Evolutionary conservation across 1,140 invertebrate genomes (phyloP).

Genomic region (Trichonephila clavata): DNA sequence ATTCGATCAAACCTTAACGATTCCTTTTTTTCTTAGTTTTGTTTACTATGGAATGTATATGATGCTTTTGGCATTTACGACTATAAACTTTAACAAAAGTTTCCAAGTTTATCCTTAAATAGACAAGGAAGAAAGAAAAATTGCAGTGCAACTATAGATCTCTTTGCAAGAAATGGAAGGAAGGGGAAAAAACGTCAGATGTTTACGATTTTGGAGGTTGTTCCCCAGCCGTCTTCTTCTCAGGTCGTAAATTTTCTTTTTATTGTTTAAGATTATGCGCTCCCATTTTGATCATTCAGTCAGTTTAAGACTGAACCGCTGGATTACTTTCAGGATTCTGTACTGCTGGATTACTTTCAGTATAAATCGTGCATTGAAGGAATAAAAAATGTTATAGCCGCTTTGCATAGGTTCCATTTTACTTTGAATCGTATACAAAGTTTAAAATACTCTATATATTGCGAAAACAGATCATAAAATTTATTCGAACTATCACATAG

Average conservation of each 20-base stretch:
- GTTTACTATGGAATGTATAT: background rate
- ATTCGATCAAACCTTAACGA: background rate
- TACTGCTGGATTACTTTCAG: background rate
- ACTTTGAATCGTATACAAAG: background rate
- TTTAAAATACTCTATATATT: too few relatives aligned
- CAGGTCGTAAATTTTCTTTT: constrained; percentile 54
- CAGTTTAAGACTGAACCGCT: constrained; percentile 26
- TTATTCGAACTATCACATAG: too few relatives aligned
- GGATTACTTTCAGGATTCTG: background rate
- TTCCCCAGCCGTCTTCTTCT: constrained; percentile 31
- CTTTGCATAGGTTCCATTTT: background rate
- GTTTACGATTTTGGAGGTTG: constrained; percentile 63
- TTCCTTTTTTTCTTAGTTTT: background rate
- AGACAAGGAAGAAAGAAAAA: constrained; percentile 11
- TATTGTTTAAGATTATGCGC: constrained; percentile 44
- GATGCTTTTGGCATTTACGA: constrained; percentile 50
- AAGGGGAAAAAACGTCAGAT: background rate
- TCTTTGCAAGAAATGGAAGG: constrained; percentile 8
- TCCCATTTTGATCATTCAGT: constrained; percentile 37
- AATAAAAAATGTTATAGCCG: background rate
- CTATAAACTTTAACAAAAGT: constrained; percentile 1
- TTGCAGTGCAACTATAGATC: background rate
- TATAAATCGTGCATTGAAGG: background rate
- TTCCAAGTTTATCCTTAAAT: constrained; percentile 39
- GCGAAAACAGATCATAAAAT: too few relatives aligned